phyloP scores from a whole-genome alignment of 2,888 invertebrate genomes.

The Aplocera efformata region DNA sequence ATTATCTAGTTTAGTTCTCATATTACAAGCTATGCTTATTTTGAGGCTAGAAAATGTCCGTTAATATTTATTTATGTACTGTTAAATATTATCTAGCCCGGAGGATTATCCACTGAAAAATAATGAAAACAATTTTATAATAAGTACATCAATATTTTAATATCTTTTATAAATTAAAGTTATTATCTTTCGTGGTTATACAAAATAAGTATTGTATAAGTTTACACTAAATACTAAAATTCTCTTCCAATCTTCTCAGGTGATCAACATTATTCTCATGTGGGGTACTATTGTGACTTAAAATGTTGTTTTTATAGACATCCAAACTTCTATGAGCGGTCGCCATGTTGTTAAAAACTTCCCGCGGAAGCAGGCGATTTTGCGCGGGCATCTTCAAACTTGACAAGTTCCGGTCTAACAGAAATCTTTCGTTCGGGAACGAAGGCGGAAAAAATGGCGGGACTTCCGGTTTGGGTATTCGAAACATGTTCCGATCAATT shows the following conservation, averaged over 20 bases:
- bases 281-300: slow-evolving; percentile 56
- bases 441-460: slow-evolving; percentile 48
- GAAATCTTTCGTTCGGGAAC: slow-evolving; percentile 51
- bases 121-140: too few species aligned
- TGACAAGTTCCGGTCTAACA: slow-evolving; percentile 48
- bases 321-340: slow-evolving; percentile 60
- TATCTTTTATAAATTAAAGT: too few species aligned
- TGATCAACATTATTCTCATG: slow-evolving; percentile 68
- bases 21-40: too few species aligned
- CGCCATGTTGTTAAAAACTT: slow-evolving; percentile 69
- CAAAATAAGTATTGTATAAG: too few species aligned
- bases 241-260: slow-evolving; percentile 72
- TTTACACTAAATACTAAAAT: slow-evolving; percentile 65
- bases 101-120: too few species aligned
- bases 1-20: too few species aligned
- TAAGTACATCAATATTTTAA: too few species aligned
- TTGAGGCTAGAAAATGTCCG: too few species aligned
- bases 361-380: slow-evolving; percentile 58
- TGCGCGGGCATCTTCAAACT: slow-evolving; percentile 64
- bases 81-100: too few species aligned
- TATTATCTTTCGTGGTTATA: too few species aligned
- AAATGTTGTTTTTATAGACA: slow-evolving; percentile 70
- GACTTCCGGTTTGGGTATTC: slow-evolving; percentile 61
- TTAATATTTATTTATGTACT: too few species aligned
- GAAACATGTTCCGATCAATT: slow-evolving; percentile 54